phyloP scores from a whole-genome alignment of 2,888 invertebrate species.

The Microplitis deprimator region DNA sequence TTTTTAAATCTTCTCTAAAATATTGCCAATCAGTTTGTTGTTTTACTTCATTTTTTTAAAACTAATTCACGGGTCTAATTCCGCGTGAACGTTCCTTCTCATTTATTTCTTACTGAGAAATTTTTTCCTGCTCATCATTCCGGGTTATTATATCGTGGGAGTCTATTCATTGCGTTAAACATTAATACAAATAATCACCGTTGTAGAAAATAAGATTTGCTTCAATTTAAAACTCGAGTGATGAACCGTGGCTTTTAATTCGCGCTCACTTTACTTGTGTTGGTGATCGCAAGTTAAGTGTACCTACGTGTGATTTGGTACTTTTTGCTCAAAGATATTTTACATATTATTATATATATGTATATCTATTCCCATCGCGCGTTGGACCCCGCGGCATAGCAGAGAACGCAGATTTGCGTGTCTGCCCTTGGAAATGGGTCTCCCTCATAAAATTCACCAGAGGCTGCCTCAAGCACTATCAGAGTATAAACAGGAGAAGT shows the following conservation, averaged over 20 bases:
- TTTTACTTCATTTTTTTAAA: constrained; percentile 8
- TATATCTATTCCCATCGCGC: neutral
- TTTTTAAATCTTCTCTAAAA: constrained; percentile 18
- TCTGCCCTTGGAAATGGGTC: constrained; percentile 29
- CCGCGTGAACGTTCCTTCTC: constrained; percentile 1
- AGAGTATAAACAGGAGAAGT: neutral
- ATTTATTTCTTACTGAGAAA: constrained; percentile 16
- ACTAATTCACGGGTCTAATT: constrained; percentile 20
- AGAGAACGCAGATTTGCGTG: constrained; percentile 14
- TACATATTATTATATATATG: neutral
- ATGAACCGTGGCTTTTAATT: constrained; percentile 5
- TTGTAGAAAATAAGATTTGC: constrained; percentile 10
- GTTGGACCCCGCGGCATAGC: neutral
- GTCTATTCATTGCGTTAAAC: neutral
- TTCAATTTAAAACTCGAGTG: constrained; percentile 17
- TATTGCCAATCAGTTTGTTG: neutral
- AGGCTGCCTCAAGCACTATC: constrained; percentile 5
- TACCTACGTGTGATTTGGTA: too few species aligned
- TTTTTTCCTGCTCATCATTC: neutral
- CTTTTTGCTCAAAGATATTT: too few species aligned
- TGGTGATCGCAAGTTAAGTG: too few species aligned
- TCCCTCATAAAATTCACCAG: neutral
- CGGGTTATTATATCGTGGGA: constrained; percentile 12
- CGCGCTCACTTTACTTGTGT: neutral
- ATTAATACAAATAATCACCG: neutral